Conservation (phyloP, 2,888 invertebrate species). For the Eupithecia insigniata region DNA sequence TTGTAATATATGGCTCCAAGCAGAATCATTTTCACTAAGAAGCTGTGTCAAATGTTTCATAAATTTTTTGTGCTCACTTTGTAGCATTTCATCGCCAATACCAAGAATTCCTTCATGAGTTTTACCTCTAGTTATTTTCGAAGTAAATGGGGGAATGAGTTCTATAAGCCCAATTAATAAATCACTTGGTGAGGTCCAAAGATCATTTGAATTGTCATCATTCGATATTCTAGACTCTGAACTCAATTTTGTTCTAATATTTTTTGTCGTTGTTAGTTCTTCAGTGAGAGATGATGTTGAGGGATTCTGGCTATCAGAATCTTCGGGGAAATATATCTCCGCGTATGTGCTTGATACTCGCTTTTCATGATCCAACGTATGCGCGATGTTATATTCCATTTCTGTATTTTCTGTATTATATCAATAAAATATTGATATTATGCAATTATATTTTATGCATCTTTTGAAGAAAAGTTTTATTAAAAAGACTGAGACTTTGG, state of each 20-base stretch:
- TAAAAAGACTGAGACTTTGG: background rate
- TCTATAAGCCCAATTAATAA: constrained; percentile 67
- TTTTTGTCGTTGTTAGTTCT: constrained; percentile 15
- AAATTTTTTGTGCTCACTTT: constrained; percentile 60
- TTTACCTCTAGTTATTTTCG: constrained; percentile 72
- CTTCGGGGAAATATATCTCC: constrained; percentile 67
- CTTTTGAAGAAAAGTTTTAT: background rate
- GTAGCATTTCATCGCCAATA: constrained; percentile 67
- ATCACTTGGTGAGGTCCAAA: constrained; percentile 78
- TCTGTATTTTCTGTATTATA: background rate
- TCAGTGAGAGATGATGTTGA: background rate
- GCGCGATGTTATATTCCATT: constrained; percentile 58
- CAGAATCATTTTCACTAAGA: constrained; percentile 66
- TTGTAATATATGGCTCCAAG: constrained; percentile 67
- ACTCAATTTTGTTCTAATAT: constrained; percentile 3
- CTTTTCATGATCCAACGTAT: constrained; percentile 54
- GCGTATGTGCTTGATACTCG: constrained; percentile 69
- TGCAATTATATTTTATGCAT: background rate
- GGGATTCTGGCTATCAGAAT: constrained; percentile 41
- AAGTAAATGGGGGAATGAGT: constrained; percentile 74
- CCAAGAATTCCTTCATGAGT: constrained; percentile 74
- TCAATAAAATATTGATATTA: background rate
- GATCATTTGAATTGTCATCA: constrained; percentile 35
- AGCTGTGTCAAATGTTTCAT: constrained; percentile 51
- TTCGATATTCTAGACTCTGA: background rate